Evolutionary conservation across 2,888 invertebrate genomes (phyloP), one percentile per base, ranked within the genome.

Genomic region (Hyposoter didymator): DNA sequence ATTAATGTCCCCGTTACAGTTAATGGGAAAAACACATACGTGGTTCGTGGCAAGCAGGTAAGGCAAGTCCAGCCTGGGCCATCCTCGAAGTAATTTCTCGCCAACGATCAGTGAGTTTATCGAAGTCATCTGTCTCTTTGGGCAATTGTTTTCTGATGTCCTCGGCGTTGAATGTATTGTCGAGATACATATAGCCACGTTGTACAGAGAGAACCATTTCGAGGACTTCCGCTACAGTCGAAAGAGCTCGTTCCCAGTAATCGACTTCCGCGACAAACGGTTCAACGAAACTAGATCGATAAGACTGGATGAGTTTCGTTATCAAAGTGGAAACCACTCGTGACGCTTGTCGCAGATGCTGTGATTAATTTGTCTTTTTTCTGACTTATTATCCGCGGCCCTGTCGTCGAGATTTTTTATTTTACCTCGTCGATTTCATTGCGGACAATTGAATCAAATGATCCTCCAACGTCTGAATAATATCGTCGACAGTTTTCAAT

Each of bases 121-220:
- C 96, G 94, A 98, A 98, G 86, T 97, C 96, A 79, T 95, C 94
- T 0, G 97, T 96, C 94, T 97, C 97, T 80, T 94, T 94, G 0
- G 98, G 98, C 76, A 98, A 94, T 93, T 98, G 98, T 89, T 96
- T 97, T 84, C 97, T 95, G 82, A 98, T 98, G 92, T 98, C 98
- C 93, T 98, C 98, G 0, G 98, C 97, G 87, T 95, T 95, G 94
- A 98, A 98, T 92, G 98, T 98, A 92, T 97, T 98, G 95, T 98
- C 98, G 67, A 98, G 94, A 93, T 98, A 98, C 86, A 98, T 94
- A 95, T 97, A 98, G 87, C 97, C 96, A 39, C 97, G 95, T 94
- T 98, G 98, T 0, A 98, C 97, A 91, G 95, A 95, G n/a, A 98
- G 94, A 28, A 97, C 95, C 90, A 96, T 95, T 94, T 98, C 98